Evolutionary conservation across 2,888 invertebrate genomes (phyloP), one percentile per base, ranked within the genome.

Genomic region (Protodeltote pygarga): DNA sequence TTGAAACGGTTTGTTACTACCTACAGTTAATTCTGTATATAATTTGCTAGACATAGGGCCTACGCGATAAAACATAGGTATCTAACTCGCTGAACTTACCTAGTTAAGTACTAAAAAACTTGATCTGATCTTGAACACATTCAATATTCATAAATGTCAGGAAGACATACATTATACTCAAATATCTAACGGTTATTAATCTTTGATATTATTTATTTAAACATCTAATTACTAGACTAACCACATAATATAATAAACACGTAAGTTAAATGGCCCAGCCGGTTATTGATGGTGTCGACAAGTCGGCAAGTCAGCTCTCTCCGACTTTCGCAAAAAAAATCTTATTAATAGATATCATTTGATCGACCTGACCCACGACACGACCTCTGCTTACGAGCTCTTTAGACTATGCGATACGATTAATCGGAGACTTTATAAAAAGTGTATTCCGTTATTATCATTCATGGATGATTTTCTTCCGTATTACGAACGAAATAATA

Each of bases 301-400:
- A 32, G 39, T 29, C 10, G 31, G 33, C 34, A 13, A 32, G 39
- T 17, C 32, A 32, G 35, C 66, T 60, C 55, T 71, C 65, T 59
- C 54, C 40, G 23, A 38, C 59, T 69, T 69, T 71, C 67, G 67
- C 65, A 49, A 63, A 69, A n/a, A n/a, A 50, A 63, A 60, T 3
- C 33, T 41, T 45, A 59, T 55, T 60, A 59, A 67, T n/a, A n/a
- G n/a, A n/a, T 54, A 45, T 48, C 11, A 23, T 21, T 25, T 31
- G 29, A 27, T n/a, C 9, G 40, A 23, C 34, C 25, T 48, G 59
- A 55, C 48, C 55, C 41, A 34, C 32, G 52, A 65, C 41, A 34
- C 32, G 52, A 65, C 44, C 50, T 59, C 13, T 37, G 15, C 33
- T 35, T 38, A 17, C 9, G 5, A 31, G 3, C n/a, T 16, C 16